Evolutionary conservation across 2,113 vertebrate genomes (phyloP).

Genomic region (Nannospalax galili): DNA sequence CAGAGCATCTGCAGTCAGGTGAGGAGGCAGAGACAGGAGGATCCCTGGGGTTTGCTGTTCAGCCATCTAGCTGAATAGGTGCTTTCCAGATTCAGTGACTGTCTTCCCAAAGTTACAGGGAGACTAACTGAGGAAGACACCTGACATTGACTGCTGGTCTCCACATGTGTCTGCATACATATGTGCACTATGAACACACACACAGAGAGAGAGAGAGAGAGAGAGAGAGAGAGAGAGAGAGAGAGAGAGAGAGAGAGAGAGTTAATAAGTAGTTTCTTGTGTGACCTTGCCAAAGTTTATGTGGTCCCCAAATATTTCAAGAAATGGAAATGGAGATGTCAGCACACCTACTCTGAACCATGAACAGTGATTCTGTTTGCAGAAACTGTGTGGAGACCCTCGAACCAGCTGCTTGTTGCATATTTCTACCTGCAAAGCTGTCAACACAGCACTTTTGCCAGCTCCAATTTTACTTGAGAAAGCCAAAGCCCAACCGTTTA

Average conservation of each 20-base stretch:
- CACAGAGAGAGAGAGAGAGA: neutral
- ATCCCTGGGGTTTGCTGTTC: too few species aligned
- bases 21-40: neutral
- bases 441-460: slow-evolving; percentile 63
- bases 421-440: slow-evolving; percentile 68
- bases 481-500: slow-evolving; percentile 40
- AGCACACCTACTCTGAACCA: slow-evolving; percentile 13
- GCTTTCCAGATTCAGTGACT: neutral
- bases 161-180: neutral
- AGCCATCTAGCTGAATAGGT: neutral
- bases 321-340: slow-evolving; percentile 60
- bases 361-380: neutral
- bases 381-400: slow-evolving; percentile 54
- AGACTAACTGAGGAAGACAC: neutral
- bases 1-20: neutral
- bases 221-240: neutral
- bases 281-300: slow-evolving; percentile 49
- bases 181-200: neutral
- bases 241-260: neutral
- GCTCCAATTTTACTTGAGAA: slow-evolving; percentile 59
- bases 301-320: slow-evolving; percentile 56
- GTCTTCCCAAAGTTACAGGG: neutral
- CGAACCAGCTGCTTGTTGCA: slow-evolving; percentile 67
- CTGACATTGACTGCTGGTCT: neutral
- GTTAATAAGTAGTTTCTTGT: neutral